Conservation (phyloP, 2,113 vertebrate species). For the Hyperopisus bebe region DNA sequence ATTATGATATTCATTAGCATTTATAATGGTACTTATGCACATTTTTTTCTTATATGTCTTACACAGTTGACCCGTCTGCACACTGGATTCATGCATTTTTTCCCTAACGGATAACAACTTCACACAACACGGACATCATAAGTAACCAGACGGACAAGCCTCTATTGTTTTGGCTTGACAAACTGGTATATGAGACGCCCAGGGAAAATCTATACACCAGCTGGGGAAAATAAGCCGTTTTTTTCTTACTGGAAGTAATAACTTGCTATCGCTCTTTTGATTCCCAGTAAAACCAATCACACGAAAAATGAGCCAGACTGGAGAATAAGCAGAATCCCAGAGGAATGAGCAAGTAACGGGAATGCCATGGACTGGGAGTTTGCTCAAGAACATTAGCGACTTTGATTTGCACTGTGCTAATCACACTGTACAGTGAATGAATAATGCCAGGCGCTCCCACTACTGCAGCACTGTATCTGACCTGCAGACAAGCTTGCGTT, state of each 20-base stretch:
- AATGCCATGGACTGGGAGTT: not conserved
- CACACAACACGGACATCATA: not conserved
- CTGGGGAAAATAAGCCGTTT: not conserved
- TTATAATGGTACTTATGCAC: not conserved
- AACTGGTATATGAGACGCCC: not conserved
- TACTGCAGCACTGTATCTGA: not conserved
- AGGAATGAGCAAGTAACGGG: not conserved
- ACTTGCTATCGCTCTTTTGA: not conserved
- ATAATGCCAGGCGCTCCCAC: not conserved
- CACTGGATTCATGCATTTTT: not conserved
- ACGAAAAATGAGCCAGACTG: not conserved
- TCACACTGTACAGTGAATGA: not conserved
- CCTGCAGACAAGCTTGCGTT: not conserved
- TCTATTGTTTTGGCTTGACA: not conserved
- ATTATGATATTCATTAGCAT: not conserved
- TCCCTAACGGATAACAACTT: not conserved
- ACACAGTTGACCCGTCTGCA: not conserved
- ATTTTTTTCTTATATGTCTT: not conserved
- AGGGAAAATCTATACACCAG: not conserved
- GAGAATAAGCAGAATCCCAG: not conserved
- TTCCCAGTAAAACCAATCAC: not conserved
- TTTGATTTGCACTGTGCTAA: not conserved
- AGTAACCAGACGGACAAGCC: not conserved
- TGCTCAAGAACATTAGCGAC: not conserved
- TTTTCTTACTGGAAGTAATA: not conserved